These are phyloP conservation scores for Geophilus truncorum DNA, from an alignment of 2,888 invertebrate species.

Conservation along the genomic window DNA sequence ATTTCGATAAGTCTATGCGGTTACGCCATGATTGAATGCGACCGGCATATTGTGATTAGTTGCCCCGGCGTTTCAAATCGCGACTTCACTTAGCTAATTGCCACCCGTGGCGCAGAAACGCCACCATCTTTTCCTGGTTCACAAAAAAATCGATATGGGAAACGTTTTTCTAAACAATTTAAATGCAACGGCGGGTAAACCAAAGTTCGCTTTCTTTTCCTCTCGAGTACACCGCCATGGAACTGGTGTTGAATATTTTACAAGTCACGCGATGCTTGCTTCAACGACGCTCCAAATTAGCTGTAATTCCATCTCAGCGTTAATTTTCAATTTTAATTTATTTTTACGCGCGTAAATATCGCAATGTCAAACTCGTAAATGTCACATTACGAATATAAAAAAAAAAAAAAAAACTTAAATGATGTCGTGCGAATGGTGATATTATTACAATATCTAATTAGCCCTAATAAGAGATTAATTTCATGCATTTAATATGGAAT, in stretches of 20 bases:
- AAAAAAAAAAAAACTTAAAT: background rate
- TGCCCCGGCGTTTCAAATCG: background rate
- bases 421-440: background rate
- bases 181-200: constrained; percentile 10
- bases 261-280: background rate
- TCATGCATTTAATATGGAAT: background rate
- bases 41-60: constrained; percentile 1
- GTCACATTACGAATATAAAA: background rate
- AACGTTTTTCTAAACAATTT: constrained; percentile 25
- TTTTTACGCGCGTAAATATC: background rate
- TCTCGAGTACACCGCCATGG: constrained; percentile 6
- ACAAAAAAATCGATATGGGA: background rate
- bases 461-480: background rate
- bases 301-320: background rate
- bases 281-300: background rate
- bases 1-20: constrained; percentile 11
- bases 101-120: background rate
- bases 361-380: background rate
- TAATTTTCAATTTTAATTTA: background rate
- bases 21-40: constrained; percentile 2
- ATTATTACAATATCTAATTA: background rate
- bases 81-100: constrained; percentile 22
- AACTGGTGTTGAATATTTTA: constrained; percentile 15
- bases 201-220: background rate
- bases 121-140: background rate